phyloP scores from a whole-genome alignment of 2,888 invertebrate species.

The Caenorhabditis japonica region DNA sequence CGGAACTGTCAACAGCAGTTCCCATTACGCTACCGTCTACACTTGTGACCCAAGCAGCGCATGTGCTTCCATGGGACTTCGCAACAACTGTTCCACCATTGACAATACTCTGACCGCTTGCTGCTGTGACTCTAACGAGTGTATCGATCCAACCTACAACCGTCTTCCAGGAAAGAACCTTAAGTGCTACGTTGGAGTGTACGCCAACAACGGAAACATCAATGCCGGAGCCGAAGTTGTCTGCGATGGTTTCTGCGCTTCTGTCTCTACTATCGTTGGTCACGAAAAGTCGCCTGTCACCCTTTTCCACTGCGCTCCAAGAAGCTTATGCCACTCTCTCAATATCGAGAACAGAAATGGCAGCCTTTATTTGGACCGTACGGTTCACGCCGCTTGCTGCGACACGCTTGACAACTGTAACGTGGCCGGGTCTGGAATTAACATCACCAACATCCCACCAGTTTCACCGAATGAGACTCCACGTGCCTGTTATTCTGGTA shows the following conservation, averaged over 20 bases:
- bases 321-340: conserved; percentile 51
- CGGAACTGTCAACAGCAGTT: conserved; percentile 45
- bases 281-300: conserved; percentile 36
- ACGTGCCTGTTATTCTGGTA: conserved; percentile 60
- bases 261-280: conserved; percentile 34
- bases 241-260: conserved; percentile 61
- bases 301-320: conserved; percentile 60
- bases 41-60: conserved; percentile 59
- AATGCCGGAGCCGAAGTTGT: conserved; percentile 46
- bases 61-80: conserved; percentile 55
- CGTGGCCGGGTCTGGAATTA: conserved; percentile 32
- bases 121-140: conserved; percentile 63
- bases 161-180: conserved; percentile 54
- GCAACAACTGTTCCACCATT: conserved; percentile 57
- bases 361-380: conserved; percentile 45
- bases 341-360: conserved; percentile 55
- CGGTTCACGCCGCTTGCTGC: conserved; percentile 50
- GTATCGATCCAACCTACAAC: conserved; percentile 61
- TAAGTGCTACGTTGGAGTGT: conserved; percentile 61
- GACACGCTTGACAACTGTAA: conserved; percentile 55
- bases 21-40: conserved; percentile 53
- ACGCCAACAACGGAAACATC: conserved; percentile 18
- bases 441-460: conserved; percentile 39
- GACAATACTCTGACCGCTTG: conserved; percentile 55
- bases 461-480: conserved; percentile 52